phyloP scores from a whole-genome alignment of 2,797 vertebrate species.

The Takifugu ocellatus region DNA sequence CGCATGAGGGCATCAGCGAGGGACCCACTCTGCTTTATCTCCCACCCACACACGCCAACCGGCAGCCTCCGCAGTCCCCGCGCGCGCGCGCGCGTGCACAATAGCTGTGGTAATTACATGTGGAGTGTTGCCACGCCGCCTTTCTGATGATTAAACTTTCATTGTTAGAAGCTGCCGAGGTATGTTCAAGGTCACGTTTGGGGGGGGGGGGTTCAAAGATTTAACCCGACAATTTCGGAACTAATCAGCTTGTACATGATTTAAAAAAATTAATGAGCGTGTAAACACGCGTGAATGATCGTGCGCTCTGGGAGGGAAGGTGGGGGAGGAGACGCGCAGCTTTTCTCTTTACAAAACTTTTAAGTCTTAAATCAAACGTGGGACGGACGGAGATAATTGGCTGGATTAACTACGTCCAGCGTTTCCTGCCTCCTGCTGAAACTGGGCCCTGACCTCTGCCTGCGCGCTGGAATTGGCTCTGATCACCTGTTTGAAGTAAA shows the following conservation, averaged over 20 bases:
- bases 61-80: conserved; percentile 42
- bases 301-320: background rate
- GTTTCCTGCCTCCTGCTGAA: conserved; percentile 20
- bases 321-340: too few species aligned
- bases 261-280: background rate
- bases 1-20: conserved; percentile 40
- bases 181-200: conserved; percentile 55
- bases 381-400: conserved; percentile 37
- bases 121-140: conserved; percentile 43
- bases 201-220: background rate
- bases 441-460: conserved; percentile 33
- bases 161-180: conserved; percentile 10
- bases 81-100: conserved; percentile 23
- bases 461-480: conserved; percentile 50
- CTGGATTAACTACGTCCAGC: conserved; percentile 27
- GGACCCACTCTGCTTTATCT: conserved; percentile 56
- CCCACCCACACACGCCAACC: conserved; percentile 46
- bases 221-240: conserved; percentile 29
- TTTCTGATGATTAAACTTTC: conserved; percentile 43
- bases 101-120: conserved; percentile 60
- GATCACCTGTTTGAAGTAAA: conserved; percentile 62
- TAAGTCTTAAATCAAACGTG: conserved; percentile 23
- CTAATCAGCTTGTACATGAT: conserved; percentile 8
- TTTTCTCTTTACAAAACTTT: background rate
- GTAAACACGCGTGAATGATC: background rate